Evolutionary conservation across 2,888 invertebrate genomes (phyloP), one percentile per base, ranked within the genome.

Genomic region (Xanthia icteritia): DNA sequence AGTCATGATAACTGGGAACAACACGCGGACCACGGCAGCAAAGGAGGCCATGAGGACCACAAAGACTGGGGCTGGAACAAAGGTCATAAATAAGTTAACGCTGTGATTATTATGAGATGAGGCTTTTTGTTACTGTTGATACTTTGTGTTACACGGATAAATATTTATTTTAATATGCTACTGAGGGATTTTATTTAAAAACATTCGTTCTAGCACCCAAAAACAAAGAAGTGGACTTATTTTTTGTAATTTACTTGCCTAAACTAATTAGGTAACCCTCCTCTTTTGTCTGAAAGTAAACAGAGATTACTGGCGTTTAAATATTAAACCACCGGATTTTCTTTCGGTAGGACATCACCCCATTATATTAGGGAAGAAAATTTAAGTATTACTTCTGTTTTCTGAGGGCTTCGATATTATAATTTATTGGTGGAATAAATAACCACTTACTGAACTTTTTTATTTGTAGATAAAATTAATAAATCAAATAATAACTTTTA

Each of bases 31-130:
- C 97, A 98, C 90, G 98, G 97, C 85, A 98, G 98, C 94, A 98
- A 98, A 92, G 98, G 98, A 4, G 98, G 98, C 58, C 97, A 98
- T 89, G 98, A 98, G 77, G 97, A 98, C 80, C 98, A 98, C 93
- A 98, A 98, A 92, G 97, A 97, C 89, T 98, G 98, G 98, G 97
- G 97, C 90, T 97, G 97, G 93, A 95, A 97, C 76, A 96, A 97
- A 88, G 96, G 96, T 80, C 94, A 95, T 89, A 92, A 94, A 93
- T 93, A 91, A 92, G 71, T 77, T 70, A 54, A 68, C 51, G 0
- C 64, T 51, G 68, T 67, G 58, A 74, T 66, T 75, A 73, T 82
- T 80, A 63, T 72, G 78, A 82, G 70, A 84, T 85, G 80, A 85
- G 56, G 77, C 74, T 77, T 91, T 90, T 92, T 94, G 93, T 94